Conservation (phyloP, 2,113 vertebrate species). For the Maccullochella peelii region DNA sequence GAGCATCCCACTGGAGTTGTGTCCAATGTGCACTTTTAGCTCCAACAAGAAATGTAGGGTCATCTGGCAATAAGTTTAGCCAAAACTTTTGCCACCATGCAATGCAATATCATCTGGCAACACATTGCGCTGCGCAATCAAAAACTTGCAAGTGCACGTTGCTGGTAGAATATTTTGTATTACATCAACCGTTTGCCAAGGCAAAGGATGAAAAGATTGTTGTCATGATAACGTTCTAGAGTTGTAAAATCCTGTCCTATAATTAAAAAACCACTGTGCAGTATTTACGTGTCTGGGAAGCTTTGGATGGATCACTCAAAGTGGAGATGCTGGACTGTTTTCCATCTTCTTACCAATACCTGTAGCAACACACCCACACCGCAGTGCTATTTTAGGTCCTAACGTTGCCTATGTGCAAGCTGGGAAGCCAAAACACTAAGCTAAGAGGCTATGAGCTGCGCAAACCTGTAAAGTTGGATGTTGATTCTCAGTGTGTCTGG, state of each 20-base stretch:
- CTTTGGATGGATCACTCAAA: neutral
- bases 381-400: neutral
- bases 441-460: neutral
- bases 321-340: neutral
- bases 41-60: no score
- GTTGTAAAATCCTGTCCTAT: neutral
- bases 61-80: no score
- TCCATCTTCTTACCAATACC: neutral
- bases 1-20: neutral
- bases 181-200: no score
- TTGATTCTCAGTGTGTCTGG: neutral
- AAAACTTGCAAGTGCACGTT: no score
- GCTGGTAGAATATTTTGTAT: no score
- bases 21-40: neutral
- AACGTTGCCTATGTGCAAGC: neutral
- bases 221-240: neutral
- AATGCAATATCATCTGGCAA: neutral
- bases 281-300: neutral
- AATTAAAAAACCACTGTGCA: neutral
- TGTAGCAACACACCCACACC: neutral
- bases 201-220: no score
- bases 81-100: neutral
- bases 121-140: no score
- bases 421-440: neutral
- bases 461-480: neutral